These are phyloP conservation scores for Parnassius smintheus DNA, from an alignment of 2,888 invertebrate species.

Conservation along the genomic window DNA sequence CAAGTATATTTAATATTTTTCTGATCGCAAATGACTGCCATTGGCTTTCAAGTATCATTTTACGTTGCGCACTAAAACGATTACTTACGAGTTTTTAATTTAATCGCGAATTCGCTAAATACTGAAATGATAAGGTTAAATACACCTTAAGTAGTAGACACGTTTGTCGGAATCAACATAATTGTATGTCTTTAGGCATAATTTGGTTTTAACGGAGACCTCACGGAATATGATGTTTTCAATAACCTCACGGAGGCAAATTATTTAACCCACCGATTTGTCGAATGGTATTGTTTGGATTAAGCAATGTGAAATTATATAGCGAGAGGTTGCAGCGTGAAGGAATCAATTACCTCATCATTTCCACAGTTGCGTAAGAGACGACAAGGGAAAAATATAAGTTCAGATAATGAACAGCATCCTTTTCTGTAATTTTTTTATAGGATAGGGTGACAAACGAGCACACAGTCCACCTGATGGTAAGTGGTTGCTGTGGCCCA, in stretches of 20 bases:
- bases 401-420: too few relatives aligned
- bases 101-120: constrained; percentile 13
- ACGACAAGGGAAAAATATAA: too few relatives aligned
- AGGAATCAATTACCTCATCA: too few relatives aligned
- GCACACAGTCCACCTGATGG: too few relatives aligned
- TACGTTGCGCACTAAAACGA: constrained; percentile 19
- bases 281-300: constrained; percentile 9
- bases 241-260: constrained; percentile 3
- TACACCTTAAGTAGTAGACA: constrained; percentile 2
- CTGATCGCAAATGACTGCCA: constrained; percentile 16
- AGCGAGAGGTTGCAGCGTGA: too few relatives aligned
- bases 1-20: constrained; percentile 11
- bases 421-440: too few relatives aligned
- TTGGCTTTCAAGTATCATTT: constrained; percentile 8
- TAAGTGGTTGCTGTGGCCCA: too few relatives aligned
- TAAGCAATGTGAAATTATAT: constrained; percentile 11
- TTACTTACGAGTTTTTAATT: constrained; percentile 23
- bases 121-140: constrained; percentile 10
- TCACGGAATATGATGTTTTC: constrained; percentile 15
- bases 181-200: constrained; percentile 15
- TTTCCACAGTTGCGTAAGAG: too few relatives aligned
- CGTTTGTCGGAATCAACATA: constrained; percentile 3
- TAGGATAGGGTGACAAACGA: too few relatives aligned
- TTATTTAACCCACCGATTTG: constrained; percentile 20
- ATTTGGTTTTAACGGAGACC: constrained; percentile 21